Percentiles rank a stretch among this genome's conserved stretches.
phyloP scores from a whole-genome alignment of 2,888 invertebrate genomes.

The Fissipunctia ypsillon region DNA sequence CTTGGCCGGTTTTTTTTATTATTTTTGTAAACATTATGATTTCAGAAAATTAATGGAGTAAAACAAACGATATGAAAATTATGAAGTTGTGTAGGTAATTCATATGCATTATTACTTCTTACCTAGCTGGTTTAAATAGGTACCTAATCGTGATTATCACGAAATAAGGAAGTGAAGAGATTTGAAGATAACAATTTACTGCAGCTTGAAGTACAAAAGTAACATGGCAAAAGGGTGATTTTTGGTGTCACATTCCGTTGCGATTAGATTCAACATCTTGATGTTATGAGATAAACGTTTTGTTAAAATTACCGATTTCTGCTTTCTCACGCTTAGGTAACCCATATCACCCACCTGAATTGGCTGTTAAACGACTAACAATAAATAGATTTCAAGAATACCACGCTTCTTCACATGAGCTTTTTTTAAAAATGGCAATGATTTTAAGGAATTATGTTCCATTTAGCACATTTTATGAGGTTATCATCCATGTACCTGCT shows the following conservation, averaged over 20 bases:
- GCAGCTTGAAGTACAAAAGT: background rate
- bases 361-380: background rate
- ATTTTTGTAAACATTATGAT: background rate
- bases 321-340: slow-evolving; percentile 52
- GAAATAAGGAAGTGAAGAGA: slow-evolving; percentile 40
- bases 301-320: slow-evolving; percentile 15
- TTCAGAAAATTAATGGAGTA: background rate
- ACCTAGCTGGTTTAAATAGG: background rate
- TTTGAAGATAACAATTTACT: slow-evolving; percentile 40
- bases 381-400: background rate
- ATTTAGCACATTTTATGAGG: no score
- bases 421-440: no score
- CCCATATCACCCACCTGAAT: background rate
- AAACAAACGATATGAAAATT: background rate
- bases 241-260: slow-evolving; percentile 52
- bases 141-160: background rate
- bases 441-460: no score
- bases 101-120: background rate
- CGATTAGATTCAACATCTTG: slow-evolving; percentile 40
- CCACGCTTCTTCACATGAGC: background rate
- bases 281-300: slow-evolving; percentile 38
- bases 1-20: background rate
- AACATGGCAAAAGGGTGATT: slow-evolving; percentile 45
- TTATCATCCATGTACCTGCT: no score
- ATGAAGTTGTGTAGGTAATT: background rate